Evolutionary conservation across 2,888 invertebrate genomes (phyloP), one percentile per base, ranked within the genome.

Genomic region (Parthenolecanium corni): DNA sequence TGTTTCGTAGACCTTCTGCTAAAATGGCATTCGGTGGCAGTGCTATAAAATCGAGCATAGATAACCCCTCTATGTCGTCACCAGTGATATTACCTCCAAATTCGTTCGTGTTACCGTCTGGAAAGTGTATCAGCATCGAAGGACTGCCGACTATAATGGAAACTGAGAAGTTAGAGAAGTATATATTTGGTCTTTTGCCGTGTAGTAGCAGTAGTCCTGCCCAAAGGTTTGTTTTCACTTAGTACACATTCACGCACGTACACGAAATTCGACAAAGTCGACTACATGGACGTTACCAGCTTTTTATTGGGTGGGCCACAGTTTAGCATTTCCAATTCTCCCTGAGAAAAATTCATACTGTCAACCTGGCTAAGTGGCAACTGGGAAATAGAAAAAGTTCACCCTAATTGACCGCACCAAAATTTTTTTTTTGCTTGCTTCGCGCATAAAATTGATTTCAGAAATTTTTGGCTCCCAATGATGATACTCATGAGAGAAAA

Each of bases 21-120:
- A 79, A 78, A 71, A 81, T 81, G 75, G 74, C 73, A 63, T 73
- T 80, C 67, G 74, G 75, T 2, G 74, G 68, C 44, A 64, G 63
- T 42, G 36, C 49, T 6, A 42, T 64, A 3, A 9, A 24, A 16
- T 18, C 21, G 6, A 42, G 38, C 21, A 11, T 44, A 3, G 38
- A 53, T 16, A 9, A 5, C 16, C 52, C 57, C 5, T 52, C 44
- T 21, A 49, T 42, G 9, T 14, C 47, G 31, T 49, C 65, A 23
- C 61, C 38, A 47, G 62, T 58, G 12, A 46, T 67, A 20, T 64
- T 67, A n/a, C 67, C 68, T 47, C 62, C 68, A 12, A 38, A 54
- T 12, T 51, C 64, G 6, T 65, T 68, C 11, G 56, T 65, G 3
- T 64, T 70, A 31, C 67, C 70, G 2, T 68, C 67, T 49, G 71